These are phyloP conservation scores for Cerastis leucographa DNA, from an alignment of 2,888 invertebrate species.

Conservation along the genomic window DNA sequence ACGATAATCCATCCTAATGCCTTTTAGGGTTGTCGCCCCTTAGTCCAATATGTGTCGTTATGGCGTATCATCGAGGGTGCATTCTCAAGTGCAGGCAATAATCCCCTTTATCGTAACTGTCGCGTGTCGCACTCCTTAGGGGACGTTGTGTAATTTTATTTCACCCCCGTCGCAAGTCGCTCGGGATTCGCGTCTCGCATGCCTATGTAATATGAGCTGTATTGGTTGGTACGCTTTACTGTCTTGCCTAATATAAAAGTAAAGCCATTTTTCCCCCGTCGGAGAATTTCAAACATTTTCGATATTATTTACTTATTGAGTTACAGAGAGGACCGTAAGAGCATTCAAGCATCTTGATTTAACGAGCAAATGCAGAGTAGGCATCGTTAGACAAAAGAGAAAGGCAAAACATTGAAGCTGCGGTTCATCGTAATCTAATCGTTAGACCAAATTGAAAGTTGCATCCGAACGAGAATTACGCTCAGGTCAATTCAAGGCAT, in stretches of 20 bases:
- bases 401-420: slow-evolving; percentile 33
- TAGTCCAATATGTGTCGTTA: slow-evolving; percentile 79
- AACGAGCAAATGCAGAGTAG: slow-evolving; percentile 17
- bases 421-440: slow-evolving; percentile 9
- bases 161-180: slow-evolving; percentile 73
- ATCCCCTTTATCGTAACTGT: slow-evolving; percentile 85
- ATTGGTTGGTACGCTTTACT: slow-evolving; percentile 65
- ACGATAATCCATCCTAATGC: slow-evolving; percentile 86
- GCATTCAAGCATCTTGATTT: slow-evolving; percentile 30
- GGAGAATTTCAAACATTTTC: slow-evolving; percentile 31
- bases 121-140: slow-evolving; percentile 79
- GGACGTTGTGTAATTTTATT: slow-evolving; percentile 84
- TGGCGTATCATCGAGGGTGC: slow-evolving; percentile 79
- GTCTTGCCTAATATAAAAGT: slow-evolving; percentile 58
- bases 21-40: slow-evolving; percentile 81
- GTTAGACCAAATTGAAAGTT: slow-evolving; percentile 53
- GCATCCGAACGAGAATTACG: slow-evolving; percentile 41
- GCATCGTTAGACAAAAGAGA: slow-evolving; percentile 41
- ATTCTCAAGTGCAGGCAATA: slow-evolving; percentile 86
- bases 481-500: slow-evolving; percentile 53
- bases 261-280: slow-evolving; percentile 56
- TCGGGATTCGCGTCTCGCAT: slow-evolving; percentile 74
- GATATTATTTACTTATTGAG: slow-evolving; percentile 34
- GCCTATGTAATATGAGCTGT: slow-evolving; percentile 75
- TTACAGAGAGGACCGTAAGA: not conserved